Conservation (phyloP, 2,113 vertebrate species). For the Heterochromis multidens region DNA sequence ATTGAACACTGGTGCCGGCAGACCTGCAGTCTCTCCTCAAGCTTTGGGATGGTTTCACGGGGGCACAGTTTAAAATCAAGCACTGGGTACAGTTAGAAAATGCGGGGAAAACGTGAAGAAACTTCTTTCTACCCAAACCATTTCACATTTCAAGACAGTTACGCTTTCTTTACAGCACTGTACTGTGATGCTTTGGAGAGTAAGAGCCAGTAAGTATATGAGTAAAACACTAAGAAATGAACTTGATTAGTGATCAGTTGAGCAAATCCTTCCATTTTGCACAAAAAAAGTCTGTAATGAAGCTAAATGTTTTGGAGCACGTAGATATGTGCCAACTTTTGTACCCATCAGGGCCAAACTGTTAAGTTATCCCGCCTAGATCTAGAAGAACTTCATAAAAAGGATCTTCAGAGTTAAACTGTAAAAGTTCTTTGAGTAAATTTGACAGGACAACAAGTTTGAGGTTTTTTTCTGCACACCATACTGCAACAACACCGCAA, state of each 20-base stretch:
- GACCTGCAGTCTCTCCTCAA: conserved; percentile 70
- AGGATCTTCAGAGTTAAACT: neutral
- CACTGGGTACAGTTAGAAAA: neutral
- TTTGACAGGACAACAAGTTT: neutral
- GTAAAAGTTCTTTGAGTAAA: neutral
- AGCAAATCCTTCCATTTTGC: neutral
- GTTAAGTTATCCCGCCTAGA: neutral
- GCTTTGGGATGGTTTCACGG: conserved; percentile 56
- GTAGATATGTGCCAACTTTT: neutral
- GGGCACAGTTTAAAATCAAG: conserved; percentile 26
- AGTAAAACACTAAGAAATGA: neutral
- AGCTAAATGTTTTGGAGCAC: neutral
- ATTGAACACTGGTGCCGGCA: conserved; percentile 66
- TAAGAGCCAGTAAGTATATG: neutral
- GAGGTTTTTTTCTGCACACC: neutral
- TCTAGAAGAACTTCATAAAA: neutral
- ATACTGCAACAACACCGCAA: conserved; percentile 38
- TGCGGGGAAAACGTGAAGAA: neutral
- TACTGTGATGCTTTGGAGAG: neutral
- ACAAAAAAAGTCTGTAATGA: neutral
- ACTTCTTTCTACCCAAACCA: neutral
- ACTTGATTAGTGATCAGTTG: neutral
- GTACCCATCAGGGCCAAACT: neutral
- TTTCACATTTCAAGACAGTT: neutral
- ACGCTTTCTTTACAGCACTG: neutral